These are phyloP conservation scores for Propithecus coquereli DNA, from an alignment of 2,113 vertebrate genomes.

Conservation along the genomic window DNA sequence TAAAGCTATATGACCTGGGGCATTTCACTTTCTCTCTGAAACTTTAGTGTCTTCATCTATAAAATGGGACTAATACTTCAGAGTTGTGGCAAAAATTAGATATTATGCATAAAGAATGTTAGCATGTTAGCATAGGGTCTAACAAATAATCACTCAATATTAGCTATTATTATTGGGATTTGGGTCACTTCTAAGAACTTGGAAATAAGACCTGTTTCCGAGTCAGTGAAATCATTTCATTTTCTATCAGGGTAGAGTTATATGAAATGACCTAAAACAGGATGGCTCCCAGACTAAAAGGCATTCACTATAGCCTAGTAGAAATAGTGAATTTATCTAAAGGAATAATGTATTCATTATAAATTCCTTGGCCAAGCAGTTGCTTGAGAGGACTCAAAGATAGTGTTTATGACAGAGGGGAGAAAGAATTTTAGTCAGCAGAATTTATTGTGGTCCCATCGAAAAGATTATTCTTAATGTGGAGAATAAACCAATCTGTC, in stretches of 20 bases:
- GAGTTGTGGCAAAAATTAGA: constrained; percentile 2
- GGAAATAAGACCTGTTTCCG: constrained; percentile 23
- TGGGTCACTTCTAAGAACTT: not conserved
- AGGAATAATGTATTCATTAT: not conserved
- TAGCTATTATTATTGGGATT: not conserved
- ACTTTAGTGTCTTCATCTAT: not conserved
- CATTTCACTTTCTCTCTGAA: not conserved
- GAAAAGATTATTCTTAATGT: constrained; percentile 8
- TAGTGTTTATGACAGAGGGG: not conserved
- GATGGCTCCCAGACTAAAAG: not conserved
- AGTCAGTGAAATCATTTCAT: not conserved
- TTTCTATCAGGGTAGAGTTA: constrained; percentile 2
- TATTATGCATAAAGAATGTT: not conserved
- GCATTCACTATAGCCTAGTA: not conserved
- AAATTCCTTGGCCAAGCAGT: not conserved
- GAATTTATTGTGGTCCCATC: not conserved
- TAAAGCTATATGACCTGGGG: not conserved
- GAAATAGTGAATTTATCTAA: not conserved
- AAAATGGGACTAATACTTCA: not conserved
- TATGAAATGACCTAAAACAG: not conserved
- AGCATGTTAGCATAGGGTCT: not conserved
- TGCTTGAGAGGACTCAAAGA: not conserved
- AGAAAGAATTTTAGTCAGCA: not conserved
- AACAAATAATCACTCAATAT: not conserved
- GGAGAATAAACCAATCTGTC: not conserved